Evolutionary conservation across 2,888 invertebrate genomes (phyloP).

Genomic region (Nineta flava): DNA sequence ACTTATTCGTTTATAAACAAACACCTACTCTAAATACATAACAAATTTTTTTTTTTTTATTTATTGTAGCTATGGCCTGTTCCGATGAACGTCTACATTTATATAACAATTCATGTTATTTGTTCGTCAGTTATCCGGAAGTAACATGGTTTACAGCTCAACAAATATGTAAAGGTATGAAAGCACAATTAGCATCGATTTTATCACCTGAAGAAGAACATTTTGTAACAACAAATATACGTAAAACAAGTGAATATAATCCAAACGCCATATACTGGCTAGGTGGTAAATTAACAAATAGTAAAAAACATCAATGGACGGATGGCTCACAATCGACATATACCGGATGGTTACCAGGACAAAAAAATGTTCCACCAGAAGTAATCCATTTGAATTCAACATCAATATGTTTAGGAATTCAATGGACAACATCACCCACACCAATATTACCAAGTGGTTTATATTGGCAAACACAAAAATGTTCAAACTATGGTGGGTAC

Average conservation of each 20-base stretch:
- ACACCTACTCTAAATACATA: neutral
- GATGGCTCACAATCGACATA: conserved; percentile 36
- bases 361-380: conserved; percentile 26
- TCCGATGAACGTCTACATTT: conserved; percentile 51
- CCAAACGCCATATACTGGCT: conserved; percentile 62
- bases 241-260: conserved; percentile 53
- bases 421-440: conserved; percentile 51
- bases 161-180: conserved; percentile 54
- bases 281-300: conserved; percentile 36
- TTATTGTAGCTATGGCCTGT: conserved; percentile 45
- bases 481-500: conserved; percentile 49
- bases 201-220: conserved; percentile 51
- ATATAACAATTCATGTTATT: conserved; percentile 56
- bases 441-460: conserved; percentile 50
- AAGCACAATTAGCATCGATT: conserved; percentile 53
- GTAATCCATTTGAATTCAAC: conserved; percentile 18
- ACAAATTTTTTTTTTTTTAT: conserved; percentile 8
- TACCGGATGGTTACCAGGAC: conserved; percentile 47
- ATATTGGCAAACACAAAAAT: conserved; percentile 52
- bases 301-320: conserved; percentile 41
- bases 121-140: conserved; percentile 60
- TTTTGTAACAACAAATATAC: conserved; percentile 50
- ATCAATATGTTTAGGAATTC: conserved; percentile 33
- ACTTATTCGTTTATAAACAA: neutral
- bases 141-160: conserved; percentile 56